Evolutionary conservation across 2,797 vertebrate genomes (phyloP).

Genomic region (Diceros bicornis): DNA sequence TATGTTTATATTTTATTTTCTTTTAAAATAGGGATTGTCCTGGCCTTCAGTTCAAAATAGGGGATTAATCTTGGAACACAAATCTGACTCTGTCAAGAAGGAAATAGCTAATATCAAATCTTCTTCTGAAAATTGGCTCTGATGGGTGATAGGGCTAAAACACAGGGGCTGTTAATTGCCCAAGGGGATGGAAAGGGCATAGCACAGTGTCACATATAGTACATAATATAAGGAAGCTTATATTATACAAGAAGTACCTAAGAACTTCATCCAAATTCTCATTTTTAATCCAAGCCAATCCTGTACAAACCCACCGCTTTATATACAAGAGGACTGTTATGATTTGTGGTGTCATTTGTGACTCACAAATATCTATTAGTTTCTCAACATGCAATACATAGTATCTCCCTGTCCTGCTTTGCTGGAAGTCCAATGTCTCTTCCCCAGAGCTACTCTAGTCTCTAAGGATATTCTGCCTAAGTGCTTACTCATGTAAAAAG

Average conservation of each 20-base stretch:
- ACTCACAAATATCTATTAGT: neutral
- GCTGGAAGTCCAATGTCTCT: neutral
- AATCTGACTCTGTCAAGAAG: neutral
- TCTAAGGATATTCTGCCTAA: neutral
- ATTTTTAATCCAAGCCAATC: neutral
- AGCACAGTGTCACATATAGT: neutral
- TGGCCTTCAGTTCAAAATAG: neutral
- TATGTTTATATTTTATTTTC: neutral
- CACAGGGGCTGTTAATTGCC: neutral
- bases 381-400: neutral
- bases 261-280: neutral
- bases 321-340: neutral
- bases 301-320: neutral
- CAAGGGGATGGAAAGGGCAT: neutral
- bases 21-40: neutral
- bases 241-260: neutral
- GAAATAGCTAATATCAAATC: neutral
- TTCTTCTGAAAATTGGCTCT: neutral
- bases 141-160: neutral
- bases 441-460: neutral
- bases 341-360: neutral
- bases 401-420: neutral
- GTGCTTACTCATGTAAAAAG: neutral
- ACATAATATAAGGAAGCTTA: neutral
- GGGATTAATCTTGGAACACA: neutral